Evolutionary conservation across 2,113 vertebrate species (phyloP).

Genomic region (Cyprinodon variegatus): DNA sequence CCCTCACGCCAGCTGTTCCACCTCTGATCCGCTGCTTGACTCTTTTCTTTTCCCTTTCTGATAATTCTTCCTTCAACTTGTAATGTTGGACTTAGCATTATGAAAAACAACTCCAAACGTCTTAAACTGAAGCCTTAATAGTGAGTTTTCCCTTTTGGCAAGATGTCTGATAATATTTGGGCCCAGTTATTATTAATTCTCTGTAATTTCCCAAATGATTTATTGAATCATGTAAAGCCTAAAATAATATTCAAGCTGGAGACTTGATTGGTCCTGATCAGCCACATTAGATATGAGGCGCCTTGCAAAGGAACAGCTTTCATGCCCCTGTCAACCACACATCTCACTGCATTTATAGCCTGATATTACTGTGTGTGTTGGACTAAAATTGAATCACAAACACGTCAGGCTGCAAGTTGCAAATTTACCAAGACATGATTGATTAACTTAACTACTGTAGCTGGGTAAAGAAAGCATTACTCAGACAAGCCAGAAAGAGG

Average conservation of each 20-base stretch:
- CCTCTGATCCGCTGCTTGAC: constrained; percentile 19
- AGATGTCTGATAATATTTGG: constrained; percentile 25
- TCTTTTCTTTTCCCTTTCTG: constrained; percentile 15
- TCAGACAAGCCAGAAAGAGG: too few species aligned
- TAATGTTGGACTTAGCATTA: not conserved
- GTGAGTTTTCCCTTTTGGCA: constrained; percentile 10
- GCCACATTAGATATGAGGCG: not conserved
- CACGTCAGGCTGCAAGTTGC: not conserved
- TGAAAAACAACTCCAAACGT: not conserved
- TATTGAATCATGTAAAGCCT: constrained; percentile 8
- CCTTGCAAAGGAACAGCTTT: not conserved
- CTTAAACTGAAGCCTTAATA: constrained; percentile 9
- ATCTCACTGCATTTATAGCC: not conserved
- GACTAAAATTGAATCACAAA: not conserved
- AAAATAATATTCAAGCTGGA: constrained; percentile 17
- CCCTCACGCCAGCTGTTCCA: constrained; percentile 68
- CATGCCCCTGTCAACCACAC: not conserved
- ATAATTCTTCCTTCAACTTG: constrained; percentile 15
- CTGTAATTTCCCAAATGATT: constrained; percentile 42
- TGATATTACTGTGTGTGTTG: not conserved
- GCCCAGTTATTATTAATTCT: constrained; percentile 16
- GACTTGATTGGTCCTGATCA: constrained; percentile 22
- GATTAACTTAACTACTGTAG: too few species aligned
- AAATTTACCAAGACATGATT: too few species aligned
- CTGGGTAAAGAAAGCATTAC: too few species aligned